Conservation (phyloP, 2,888 invertebrate genomes). For the Lepidonotus clava region DNA sequence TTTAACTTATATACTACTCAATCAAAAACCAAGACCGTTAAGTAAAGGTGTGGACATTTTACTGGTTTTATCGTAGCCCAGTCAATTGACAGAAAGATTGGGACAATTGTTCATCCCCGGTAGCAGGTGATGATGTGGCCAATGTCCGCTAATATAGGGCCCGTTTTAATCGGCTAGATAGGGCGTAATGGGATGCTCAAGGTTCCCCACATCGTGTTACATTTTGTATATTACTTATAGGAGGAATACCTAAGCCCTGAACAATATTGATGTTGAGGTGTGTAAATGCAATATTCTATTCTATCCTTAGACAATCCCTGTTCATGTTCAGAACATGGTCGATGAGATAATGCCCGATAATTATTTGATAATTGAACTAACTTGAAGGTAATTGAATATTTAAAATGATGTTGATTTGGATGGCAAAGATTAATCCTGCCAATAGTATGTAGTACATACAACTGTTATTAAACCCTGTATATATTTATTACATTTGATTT, state of each 20-base stretch:
- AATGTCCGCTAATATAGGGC: constrained; percentile 38
- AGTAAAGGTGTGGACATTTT: background rate
- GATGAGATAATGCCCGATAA: background rate
- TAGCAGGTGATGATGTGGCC: constrained; percentile 34
- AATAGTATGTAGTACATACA: too few relatives aligned
- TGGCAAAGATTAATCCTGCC: too few relatives aligned
- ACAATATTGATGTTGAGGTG: too few relatives aligned
- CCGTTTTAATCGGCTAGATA: background rate
- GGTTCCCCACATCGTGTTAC: constrained; percentile 25
- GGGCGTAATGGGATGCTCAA: background rate
- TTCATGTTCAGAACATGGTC: background rate
- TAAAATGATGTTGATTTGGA: background rate
- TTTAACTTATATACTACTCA: too few relatives aligned
- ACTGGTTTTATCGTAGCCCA: too few relatives aligned
- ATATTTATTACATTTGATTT: too few relatives aligned
- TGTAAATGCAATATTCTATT: background rate
- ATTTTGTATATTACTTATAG: constrained; percentile 37
- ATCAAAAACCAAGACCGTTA: background rate
- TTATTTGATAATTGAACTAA: background rate
- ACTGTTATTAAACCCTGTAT: too few relatives aligned
- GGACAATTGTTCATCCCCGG: constrained; percentile 11
- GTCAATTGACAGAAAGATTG: too few relatives aligned
- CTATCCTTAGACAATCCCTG: background rate
- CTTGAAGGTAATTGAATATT: background rate
- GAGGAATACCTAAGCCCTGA: background rate